Evolutionary conservation across 2,888 invertebrate genomes (phyloP).

Genomic region (Machimus atricapillus): DNA sequence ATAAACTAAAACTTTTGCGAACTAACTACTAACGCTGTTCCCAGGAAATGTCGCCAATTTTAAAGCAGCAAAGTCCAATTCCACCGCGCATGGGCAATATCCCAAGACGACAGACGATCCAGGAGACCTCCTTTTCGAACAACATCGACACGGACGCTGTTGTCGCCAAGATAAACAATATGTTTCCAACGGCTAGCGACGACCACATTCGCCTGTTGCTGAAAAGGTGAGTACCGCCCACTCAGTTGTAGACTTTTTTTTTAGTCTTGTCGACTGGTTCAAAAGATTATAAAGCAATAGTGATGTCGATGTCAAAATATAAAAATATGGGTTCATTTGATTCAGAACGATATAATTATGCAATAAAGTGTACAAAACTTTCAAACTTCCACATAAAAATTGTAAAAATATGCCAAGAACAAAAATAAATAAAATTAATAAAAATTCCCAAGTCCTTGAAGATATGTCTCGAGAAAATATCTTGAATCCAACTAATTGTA

Average conservation of each 20-base stretch:
- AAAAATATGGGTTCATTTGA: background rate
- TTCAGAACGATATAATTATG: background rate
- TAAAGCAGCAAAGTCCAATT: conserved; percentile 50
- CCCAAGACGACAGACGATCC: conserved; percentile 57
- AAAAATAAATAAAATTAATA: no score
- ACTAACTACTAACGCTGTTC: background rate
- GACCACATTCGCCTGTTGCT: conserved; percentile 85
- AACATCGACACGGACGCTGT: conserved; percentile 75
- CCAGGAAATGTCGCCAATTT: conserved; percentile 62
- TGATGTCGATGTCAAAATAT: background rate
- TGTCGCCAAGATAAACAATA: conserved; percentile 80
- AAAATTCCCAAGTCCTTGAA: no score
- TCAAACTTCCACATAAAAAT: no score
- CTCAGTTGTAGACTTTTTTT: background rate
- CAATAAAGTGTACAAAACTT: no score
- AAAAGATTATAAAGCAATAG: background rate
- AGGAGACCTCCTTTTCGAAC: conserved; percentile 71
- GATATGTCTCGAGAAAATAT: no score
- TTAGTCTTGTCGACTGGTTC: background rate
- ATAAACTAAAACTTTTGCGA: background rate
- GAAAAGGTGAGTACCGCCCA: conserved; percentile 77
- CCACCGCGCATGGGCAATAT: conserved; percentile 55
- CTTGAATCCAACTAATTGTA: no score
- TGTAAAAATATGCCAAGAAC: no score
- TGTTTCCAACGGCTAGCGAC: conserved; percentile 91